Evolutionary conservation across 2,888 invertebrate genomes (phyloP).

Genomic region (Scotopteryx bipunctaria): DNA sequence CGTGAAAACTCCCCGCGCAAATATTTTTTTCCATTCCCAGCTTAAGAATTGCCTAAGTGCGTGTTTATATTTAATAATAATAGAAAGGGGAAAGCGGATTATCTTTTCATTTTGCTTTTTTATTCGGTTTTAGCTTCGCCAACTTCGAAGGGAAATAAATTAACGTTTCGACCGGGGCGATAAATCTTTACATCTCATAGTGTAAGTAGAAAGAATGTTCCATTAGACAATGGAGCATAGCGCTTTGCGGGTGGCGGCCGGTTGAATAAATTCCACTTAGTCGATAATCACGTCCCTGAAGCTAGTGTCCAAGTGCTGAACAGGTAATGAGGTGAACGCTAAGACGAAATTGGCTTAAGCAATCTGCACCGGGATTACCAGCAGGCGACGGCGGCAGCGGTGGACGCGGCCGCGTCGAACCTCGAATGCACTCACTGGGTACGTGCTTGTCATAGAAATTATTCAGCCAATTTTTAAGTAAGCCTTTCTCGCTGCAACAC

Average conservation of each 20-base stretch:
- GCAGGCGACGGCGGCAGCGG: slow-evolving; percentile 34
- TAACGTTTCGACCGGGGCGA: slow-evolving; percentile 36
- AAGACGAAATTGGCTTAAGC: slow-evolving; percentile 75
- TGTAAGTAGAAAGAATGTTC: slow-evolving; percentile 56
- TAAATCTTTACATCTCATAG: slow-evolving; percentile 43
- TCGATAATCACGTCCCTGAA: slow-evolving; percentile 68
- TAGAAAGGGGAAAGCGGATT: slow-evolving; percentile 49
- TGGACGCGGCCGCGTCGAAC: slow-evolving; percentile 50
- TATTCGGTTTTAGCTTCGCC: slow-evolving; percentile 35
- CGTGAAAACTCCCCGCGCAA: slow-evolving; percentile 62
- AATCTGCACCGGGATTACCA: slow-evolving; percentile 53
- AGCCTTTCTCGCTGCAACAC: slow-evolving; percentile 75
- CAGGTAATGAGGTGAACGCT: slow-evolving; percentile 69
- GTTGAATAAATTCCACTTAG: slow-evolving; percentile 75
- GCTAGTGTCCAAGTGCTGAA: slow-evolving; percentile 60
- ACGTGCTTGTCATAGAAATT: slow-evolving; percentile 81
- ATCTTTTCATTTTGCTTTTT: slow-evolving; percentile 46
- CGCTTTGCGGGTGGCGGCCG: slow-evolving; percentile 46
- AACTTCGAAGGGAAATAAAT: slow-evolving; percentile 29
- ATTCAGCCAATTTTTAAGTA: slow-evolving; percentile 78
- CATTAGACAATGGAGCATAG: slow-evolving; percentile 60
- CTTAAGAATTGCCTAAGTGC: slow-evolving; percentile 61
- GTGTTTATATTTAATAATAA: slow-evolving; percentile 65
- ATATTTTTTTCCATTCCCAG: slow-evolving; percentile 59
- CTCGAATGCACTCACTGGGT: slow-evolving; percentile 67